phyloP scores from a whole-genome alignment of 1,140 invertebrate species.

The Drosophila equinoxialis region DNA sequence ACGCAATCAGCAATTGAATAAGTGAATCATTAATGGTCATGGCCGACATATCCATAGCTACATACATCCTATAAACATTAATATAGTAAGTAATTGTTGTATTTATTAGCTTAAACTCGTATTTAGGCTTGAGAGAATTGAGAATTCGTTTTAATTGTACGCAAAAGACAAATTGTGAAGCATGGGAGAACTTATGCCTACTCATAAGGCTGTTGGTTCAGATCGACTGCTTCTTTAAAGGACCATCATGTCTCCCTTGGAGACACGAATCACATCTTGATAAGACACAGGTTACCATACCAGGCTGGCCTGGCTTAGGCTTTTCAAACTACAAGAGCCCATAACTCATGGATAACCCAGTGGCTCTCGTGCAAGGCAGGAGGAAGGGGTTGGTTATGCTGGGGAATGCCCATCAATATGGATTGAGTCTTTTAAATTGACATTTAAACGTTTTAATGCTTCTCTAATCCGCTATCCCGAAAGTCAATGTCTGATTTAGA shows the following conservation, averaged over 20 bases:
- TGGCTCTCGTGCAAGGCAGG: too few species aligned
- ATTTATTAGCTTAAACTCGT: too few species aligned
- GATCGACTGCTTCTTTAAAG: background rate
- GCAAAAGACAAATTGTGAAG: too few species aligned
- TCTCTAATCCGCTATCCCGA: slow-evolving; percentile 15
- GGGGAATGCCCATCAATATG: slow-evolving; percentile 9
- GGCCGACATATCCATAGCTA: background rate
- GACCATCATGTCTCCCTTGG: background rate
- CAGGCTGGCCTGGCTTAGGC: background rate
- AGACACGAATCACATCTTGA: too few species aligned
- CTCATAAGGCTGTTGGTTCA: background rate
- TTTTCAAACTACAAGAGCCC: background rate
- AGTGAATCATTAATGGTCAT: slow-evolving; percentile 15
- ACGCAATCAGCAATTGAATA: slow-evolving; percentile 11
- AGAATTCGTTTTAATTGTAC: too few species aligned
- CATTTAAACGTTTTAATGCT: slow-evolving; percentile 21
- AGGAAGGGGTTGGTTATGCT: background rate
- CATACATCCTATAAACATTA: too few species aligned
- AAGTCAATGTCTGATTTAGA: slow-evolving; percentile 13
- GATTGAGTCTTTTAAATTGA: slow-evolving; percentile 24
- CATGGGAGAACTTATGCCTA: too few species aligned
- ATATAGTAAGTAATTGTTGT: background rate
- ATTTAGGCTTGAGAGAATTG: too few species aligned
- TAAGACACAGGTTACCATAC: too few species aligned
- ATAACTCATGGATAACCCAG: background rate